These are phyloP conservation scores for Trachelus iudaicus DNA, from an alignment of 2,888 invertebrate species.

Conservation along the genomic window DNA sequence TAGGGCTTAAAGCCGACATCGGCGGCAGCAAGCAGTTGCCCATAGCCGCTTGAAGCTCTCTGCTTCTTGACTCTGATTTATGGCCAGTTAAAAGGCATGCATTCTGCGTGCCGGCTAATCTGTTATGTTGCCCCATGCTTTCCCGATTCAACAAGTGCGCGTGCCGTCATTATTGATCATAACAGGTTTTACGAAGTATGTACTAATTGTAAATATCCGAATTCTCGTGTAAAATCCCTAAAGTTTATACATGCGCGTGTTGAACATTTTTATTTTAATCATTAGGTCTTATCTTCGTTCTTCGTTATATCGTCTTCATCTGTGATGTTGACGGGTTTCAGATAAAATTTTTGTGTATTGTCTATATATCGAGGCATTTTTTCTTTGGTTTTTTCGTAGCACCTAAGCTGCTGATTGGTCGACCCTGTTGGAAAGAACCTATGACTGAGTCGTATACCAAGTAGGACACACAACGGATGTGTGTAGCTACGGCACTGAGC, in stretches of 20 bases:
- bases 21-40: background rate
- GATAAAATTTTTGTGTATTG: background rate
- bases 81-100: constrained; percentile 47
- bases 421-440: constrained; percentile 42
- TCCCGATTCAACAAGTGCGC: constrained; percentile 56
- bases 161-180: constrained; percentile 27
- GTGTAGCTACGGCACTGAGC: constrained; percentile 12
- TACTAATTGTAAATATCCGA: constrained; percentile 15
- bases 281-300: background rate
- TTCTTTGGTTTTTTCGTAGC: background rate
- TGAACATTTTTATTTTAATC: background rate
- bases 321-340: background rate
- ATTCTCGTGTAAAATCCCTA: background rate
- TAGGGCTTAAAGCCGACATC: background rate
- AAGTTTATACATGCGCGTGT: background rate
- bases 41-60: background rate
- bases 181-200: constrained; percentile 9
- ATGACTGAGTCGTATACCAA: constrained; percentile 42
- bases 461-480: constrained; percentile 46
- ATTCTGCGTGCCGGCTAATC: constrained; percentile 11
- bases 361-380: background rate
- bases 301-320: background rate
- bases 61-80: constrained; percentile 59
- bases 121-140: constrained; percentile 15
- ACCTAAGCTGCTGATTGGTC: constrained; percentile 1